Evolutionary conservation across 2,888 invertebrate species (phyloP), one percentile per base, ranked within the genome.

Genomic region (Microplitis deprimator): DNA sequence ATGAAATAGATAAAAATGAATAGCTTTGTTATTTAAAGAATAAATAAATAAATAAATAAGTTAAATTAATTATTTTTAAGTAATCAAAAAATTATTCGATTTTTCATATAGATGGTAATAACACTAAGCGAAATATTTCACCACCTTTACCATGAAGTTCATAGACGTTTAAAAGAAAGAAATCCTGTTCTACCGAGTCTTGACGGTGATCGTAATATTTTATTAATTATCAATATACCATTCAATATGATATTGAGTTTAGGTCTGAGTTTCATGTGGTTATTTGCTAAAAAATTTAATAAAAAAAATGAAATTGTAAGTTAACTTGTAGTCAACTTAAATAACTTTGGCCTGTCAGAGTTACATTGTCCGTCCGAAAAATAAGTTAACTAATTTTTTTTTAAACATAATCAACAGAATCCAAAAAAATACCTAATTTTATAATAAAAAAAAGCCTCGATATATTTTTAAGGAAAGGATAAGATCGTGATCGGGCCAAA

Each of bases 161-260:
- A 84, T 68, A 79, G 79, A 6, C 64, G 16, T 3, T 73, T 76
- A 17, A 80, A 73, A 6, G 75, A 82, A 10, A 7, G 77, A 5
- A 50, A 88, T 68, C 71, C 81, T 0, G 72, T 76, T 1, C 38
- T 84, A 20, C 84, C 87, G 67, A n/a, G 76, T 1, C 74, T 89
- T 38, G 87, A 87, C 0, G 87, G 87, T 81, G 86, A 88, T 72
- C 82, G 78, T 68, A 86, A 88, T 81, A 81, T 83, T 0, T 79
- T 87, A 75, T 87, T 50, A 50, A 50, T 87, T 76, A 79, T 81
- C 62, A 71, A 85, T 8, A 87, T 88, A 79, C 85, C 86, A 5
- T 10, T 84, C 17, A 87, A 87, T 80, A 84, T 87, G 81, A 0
- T 77, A 0, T 16, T 77, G 4, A 86, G 85, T 61, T 6, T 81